Evolutionary conservation across 2,113 vertebrate genomes (phyloP), one percentile per base, ranked within the genome.

Genomic region (Collichthys lucidus): DNA sequence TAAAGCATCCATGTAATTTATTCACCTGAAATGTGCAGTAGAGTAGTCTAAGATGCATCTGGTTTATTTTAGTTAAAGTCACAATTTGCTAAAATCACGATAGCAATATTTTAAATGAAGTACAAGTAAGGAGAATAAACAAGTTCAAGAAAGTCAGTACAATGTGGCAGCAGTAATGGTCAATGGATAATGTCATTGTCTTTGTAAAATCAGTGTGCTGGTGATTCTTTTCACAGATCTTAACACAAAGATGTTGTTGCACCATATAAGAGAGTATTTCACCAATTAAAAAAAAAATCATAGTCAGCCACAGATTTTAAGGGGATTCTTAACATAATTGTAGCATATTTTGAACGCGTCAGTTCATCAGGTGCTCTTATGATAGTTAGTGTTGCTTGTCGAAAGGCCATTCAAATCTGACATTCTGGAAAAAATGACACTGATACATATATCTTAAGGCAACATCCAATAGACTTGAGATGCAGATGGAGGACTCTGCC

Each of bases 231-330:
- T 7, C 26, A 26, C 16, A 4, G 10, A 44, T 42, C 50, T 74
- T 74, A 57, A 72, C 57, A 80, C 64, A 69, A 65, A 50, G 47
- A 66, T 80, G 16, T 29, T 71, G 16, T 47, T 71, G 16, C 52
- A 55, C 47, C 24, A 67, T 57, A 44, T 84, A 83, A 87, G 0
- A 62, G 49, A 80, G 35, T 59, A 65, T 72, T 84, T 81, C 72
- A 56, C 82, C 84, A 83, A 90, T 92, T 89, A 90, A 84, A 79
- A 11, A 4, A 44, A 42, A 0, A 44, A 14, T 46, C 44, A 46
- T 11, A 82, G 65, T 74, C 53, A 82, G 61, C n/a, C 17, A 62
- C 62, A 85, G 64, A 75, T 66, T 55, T 64, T 0, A 9, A 6
- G 47, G 42, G 6, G 12, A 64, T 44, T 14, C 22, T 8, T 40